Evolutionary conservation across 2,888 invertebrate species (phyloP), one percentile per base, ranked within the genome.

Genomic region (Drosophila falleni): DNA sequence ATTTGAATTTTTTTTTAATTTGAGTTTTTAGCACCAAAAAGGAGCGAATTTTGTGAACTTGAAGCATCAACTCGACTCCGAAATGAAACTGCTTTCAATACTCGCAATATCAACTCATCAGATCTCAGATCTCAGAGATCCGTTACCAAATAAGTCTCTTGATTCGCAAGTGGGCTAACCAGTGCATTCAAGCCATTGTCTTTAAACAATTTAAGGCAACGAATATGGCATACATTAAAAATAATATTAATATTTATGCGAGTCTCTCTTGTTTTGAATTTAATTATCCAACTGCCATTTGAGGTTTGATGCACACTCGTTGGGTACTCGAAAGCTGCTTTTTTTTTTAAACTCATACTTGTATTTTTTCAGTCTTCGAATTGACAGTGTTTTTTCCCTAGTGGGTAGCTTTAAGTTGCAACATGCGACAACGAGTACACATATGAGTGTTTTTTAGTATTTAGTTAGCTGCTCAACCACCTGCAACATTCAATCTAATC

Each of bases 1-100:
- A 78, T 71, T 68, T 78, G 63, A 87, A 78, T 83, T 78, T 68
- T 62, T n/a, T n/a, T n/a, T n/a, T n/a, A n/a, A n/a, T n/a, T n/a
- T 55, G 42, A 70, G 35, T 51, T 50, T 50, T 66, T 33, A 44
- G 31, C 55, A 53, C 88, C 10, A 61, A 84, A 73, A 86, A 70
- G 83, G 78, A 88, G 86, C 50, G 83, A 82, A 62, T 71, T 69
- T 71, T 41, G 49, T 55, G 50, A 65, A 50, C 70, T 66, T 63
- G 72, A 71, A 59, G 53, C 69, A 63, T 59, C 68, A 68, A 41
- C 53, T 80, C 47, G 49, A 41, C 53, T 11, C 29, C 26, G n/a
- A 60, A 59, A 60, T 69, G 64, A 54, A 71, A 69, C 76, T 60
- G 72, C 73, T 82, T 71, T 59, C 64, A 66, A 44, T 55, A 44